Base-by-base conservation (phyloP, 2,113 vertebrate species). In the Naja naja region DNA sequence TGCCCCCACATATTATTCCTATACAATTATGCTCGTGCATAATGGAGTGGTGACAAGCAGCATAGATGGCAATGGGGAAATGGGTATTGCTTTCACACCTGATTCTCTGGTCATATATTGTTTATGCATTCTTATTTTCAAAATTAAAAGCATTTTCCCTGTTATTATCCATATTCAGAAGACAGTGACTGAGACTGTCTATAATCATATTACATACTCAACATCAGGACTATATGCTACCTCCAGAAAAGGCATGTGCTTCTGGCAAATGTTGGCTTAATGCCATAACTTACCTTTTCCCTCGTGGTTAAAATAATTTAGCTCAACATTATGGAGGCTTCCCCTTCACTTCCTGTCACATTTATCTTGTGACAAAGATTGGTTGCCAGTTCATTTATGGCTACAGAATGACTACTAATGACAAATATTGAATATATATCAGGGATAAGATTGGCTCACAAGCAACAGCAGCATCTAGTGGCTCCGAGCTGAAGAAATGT, bases 301-400 rank as follows among this genome's bases (percentile, higher is more conserved):
- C 87, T 81, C 1, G 16, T 60, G 25, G n/a, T 94, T 85, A 94
- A 94, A 95, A 95, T 93, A 93, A 95, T 91, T 94, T 93, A 12
- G 92, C 95, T 94, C 96, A 58, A 86, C 86, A 88, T 90, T 9
- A 60, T 54, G 3, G 0, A 0, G 39, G 5, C 8, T 25, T 23
- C n/a, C 22, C 45, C 55, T 34, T 43, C 53, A 11, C 23, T 16
- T 11, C 4, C 3, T 8, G 1, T 93, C 93, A 3, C 27, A 49
- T 87, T 93, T 54, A 16, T 93, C 0, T 81, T 91, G 34, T 55
- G 93, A 22, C 39, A 94, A 69, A 25, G 1, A 94, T 90, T 64
- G 64, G 81, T 2, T 89, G 3, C 60, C 93, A 89, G 85, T 90
- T 87, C 90, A 85, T 43, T 25, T 39, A 27, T 81, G 55, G 88